A percentile compares a stretch with the other conserved stretches of the same genome.
Evolutionary conservation across 2,888 invertebrate species (phyloP).

Genomic region (Acutogordius australiensis): DNA sequence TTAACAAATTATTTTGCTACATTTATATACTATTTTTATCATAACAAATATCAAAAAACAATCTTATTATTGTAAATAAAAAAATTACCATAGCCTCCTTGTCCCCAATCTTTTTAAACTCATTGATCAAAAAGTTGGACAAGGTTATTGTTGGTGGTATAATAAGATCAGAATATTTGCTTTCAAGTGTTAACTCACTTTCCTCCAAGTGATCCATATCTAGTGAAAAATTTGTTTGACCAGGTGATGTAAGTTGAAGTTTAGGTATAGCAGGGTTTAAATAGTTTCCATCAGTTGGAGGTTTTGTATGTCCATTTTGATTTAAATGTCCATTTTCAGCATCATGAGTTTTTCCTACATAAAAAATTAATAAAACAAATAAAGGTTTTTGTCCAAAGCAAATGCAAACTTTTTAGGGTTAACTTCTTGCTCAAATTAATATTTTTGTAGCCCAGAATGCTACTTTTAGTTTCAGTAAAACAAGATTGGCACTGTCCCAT

Average conservation of each 20-base stretch:
- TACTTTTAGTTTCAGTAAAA: not conserved
- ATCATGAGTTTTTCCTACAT: no score
- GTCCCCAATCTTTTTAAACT: conserved; percentile 3
- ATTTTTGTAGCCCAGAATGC: not conserved
- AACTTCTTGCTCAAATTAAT: not conserved
- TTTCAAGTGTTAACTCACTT: not conserved
- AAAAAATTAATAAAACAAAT: no score
- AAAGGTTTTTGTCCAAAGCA: no score
- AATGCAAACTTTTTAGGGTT: not conserved
- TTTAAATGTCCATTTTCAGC: no score
- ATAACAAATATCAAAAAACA: no score
- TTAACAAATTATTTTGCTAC: no score
- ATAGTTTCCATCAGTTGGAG: no score
- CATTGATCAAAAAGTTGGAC: not conserved
- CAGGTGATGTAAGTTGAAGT: conserved; percentile 4
- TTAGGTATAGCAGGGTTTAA: not conserved
- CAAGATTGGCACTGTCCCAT: conserved; percentile 1
- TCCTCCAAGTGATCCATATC: conserved; percentile 7
- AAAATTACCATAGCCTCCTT: not conserved
- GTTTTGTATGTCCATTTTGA: no score
- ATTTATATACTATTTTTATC: no score
- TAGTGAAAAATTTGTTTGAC: not conserved
- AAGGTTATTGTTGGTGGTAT: not conserved
- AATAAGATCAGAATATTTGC: not conserved
- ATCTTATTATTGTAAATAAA: not conserved